Evolutionary conservation across 2,888 invertebrate genomes (phyloP), one percentile per base, ranked within the genome.

Genomic region (Callyntrura sp.): DNA sequence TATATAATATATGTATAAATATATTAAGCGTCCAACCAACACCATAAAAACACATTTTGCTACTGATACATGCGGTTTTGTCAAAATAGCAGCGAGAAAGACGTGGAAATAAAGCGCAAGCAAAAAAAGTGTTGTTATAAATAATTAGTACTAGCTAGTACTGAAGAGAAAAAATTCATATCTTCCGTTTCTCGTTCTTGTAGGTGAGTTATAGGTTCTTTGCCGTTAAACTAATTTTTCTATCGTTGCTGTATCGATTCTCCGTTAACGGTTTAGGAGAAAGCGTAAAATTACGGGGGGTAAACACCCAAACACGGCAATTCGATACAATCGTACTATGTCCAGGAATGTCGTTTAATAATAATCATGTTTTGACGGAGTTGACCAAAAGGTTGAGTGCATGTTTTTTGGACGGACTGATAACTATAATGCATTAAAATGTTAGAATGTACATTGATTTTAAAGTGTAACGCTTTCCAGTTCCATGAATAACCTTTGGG

Each of bases 401-500:
- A 79, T 60, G 28, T 5, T 4, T 73, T 45, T n/a, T n/a, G n/a
- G 35, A 35, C 3, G 12, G 14, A 25, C 45, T 65, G 1, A 14
- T 55, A 48, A n/a, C 3, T 14, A n/a, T 14, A 4, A 68, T 68
- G 4, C 14, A 60, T 28, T 5, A 43, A 11, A 68, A 65, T 28
- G 35, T 35, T 35, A 28, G 11, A n/a, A 12, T 20, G 65, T n/a
- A 35, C 12, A 48, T 76, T 35, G 35, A 35, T 35, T 35, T 35
- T 25, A n/a, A 25, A 25, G 17, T 48, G 5, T 0, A 14, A 92
- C 97, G 96, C 94, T 97, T 97, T 82, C 98, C 98, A 92, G 96
- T 96, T 92, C 97, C 97, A 95, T 98, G 82, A 0, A 90, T 73
- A 90, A 90, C 97, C 97, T 98, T 60, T 57, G n/a, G 17, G 17